Base-by-base conservation (phyloP, 2,888 invertebrate species). In the Lapara coniferarum region DNA sequence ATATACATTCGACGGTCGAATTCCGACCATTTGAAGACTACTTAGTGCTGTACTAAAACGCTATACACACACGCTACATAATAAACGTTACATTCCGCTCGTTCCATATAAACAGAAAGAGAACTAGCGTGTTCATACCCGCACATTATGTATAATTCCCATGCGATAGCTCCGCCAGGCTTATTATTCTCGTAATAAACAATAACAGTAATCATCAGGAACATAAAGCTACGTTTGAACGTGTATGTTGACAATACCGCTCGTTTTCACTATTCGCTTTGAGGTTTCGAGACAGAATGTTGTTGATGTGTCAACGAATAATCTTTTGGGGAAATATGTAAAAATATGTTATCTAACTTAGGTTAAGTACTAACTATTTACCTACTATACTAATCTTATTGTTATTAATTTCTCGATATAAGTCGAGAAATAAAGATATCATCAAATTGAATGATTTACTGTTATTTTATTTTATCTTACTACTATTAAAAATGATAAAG, bases 171-270 rank as follows among this genome's bases (percentile, higher is more conserved):
- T 74, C 72, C 74, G 73, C 72, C 76, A 72, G 72, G 75, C 79
- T 83, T 83, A 83, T 84, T 82, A 85, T 81, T 77, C 81, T 78
- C 77, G 77, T 77, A 82, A 86, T 86, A 86, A 87, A 85, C 84
- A 83, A 84, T 85, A 84, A 84, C 79, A 78, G 79, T 77, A 81
- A 84, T 85, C 83, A 82, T 84, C 78, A 79, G 73, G 80, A 77
- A 77, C 80, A 83, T 84, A 85, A 84, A 87, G 81, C 81, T 80
- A 83, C 87, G 84, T 82, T 87, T 85, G 80, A 81, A 79, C 80
- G 78, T 82, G 78, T 81, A 80, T 72, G 71, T 76, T 78, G 81
- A 84, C 79, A 79, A 83, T 82, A 85, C 76, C 74, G 83, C 79
- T 79, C 84, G 78, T 87, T 85, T 83, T 74, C 81, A 78, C 80